phyloP scores from a whole-genome alignment of 2,797 vertebrate species.

The Phylloscopus collybita region DNA sequence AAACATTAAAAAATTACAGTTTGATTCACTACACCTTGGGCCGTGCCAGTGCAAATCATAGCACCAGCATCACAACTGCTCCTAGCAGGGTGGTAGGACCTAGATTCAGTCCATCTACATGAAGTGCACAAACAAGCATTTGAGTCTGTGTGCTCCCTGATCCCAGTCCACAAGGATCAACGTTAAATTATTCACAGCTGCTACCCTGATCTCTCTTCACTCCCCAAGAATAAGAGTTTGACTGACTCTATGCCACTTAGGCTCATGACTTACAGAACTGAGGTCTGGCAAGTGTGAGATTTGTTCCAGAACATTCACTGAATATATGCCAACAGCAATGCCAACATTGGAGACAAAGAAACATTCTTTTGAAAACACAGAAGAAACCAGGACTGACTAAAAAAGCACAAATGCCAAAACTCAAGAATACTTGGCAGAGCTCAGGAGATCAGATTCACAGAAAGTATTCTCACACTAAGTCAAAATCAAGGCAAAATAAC shows the following conservation, averaged over 20 bases:
- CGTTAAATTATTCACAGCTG: background rate
- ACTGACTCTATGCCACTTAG: background rate
- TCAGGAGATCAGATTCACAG: background rate
- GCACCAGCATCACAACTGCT: background rate
- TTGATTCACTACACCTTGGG: background rate
- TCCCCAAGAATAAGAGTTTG: background rate
- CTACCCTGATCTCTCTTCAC: background rate
- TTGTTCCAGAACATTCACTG: background rate
- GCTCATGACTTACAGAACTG: background rate
- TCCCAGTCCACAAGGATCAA: background rate
- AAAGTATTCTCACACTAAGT: background rate
- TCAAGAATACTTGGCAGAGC: background rate
- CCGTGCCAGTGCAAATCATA: background rate
- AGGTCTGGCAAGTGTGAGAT: background rate
- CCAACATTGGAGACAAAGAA: background rate
- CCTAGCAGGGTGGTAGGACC: background rate
- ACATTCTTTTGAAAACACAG: constrained; percentile 12
- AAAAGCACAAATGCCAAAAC: constrained; percentile 5
- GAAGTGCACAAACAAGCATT: background rate
- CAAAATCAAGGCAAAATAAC: background rate
- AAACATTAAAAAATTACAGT: background rate
- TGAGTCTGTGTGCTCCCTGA: background rate
- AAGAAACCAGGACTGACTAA: constrained; percentile 18
- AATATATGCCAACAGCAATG: background rate
- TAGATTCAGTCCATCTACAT: background rate